Evolutionary conservation across 2,888 invertebrate genomes (phyloP), one percentile per base, ranked within the genome.

Genomic region (Oegoconia quadripuncta): DNA sequence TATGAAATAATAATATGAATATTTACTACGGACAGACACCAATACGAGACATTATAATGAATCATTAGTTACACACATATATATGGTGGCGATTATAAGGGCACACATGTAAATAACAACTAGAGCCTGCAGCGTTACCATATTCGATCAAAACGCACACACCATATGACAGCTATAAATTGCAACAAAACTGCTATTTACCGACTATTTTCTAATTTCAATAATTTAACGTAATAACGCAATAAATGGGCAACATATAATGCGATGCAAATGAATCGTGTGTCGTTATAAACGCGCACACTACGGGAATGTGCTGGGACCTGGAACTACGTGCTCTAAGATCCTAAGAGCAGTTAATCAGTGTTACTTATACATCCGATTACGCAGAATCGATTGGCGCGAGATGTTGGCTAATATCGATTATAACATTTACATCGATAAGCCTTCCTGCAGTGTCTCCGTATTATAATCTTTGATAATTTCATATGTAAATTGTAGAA

Each of bases 401-500:
- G 64, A 65, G 69, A 74, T 64, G 67, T 68, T 59, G 64, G 71
- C 73, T 71, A 74, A 79, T 72, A 77, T 73, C 74, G 75, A 78
- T 80, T 74, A 80, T 72, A 74, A 73, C 70, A 72, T 76, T 76
- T 72, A 74, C 70, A 66, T 69, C 69, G 62, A 65, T 62, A 65
- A 50, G 47, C 65, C 69, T 72, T 72, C 74, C 72, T 71, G 70
- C 55, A 63, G 54, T 60, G 59, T 65, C 63, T 62, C 61, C 59
- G 50, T 64, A 54, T 61, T 52, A 65, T 69, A 70, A 69, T 69
- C 59, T 69, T 66, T 69, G 59, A 71, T 74, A 73, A 74, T 76
- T 74, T 75, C 61, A 60, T 72, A 77, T 79, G 76, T 69, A 68
- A 75, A 77, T 79, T 71, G 44, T 44, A 49, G 45, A 68, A 66